Evolutionary conservation across 2,888 invertebrate species (phyloP), one percentile per base, ranked within the genome.

Genomic region (Tipula helvola): DNA sequence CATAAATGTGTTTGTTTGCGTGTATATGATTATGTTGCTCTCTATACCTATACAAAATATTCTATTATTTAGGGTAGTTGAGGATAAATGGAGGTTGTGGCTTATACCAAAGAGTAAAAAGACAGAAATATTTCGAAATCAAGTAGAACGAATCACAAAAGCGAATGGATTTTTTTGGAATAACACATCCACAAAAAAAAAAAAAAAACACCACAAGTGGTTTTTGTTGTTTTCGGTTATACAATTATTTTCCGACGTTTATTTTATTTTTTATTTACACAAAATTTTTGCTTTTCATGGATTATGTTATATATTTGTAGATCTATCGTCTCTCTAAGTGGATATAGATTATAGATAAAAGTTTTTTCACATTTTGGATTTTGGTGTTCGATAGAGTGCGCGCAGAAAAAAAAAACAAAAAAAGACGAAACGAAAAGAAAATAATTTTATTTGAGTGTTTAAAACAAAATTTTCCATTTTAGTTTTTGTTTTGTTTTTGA

Each of bases 21-120:
- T 85, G 16, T 85, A 36, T 85, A 36, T 39, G 7, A 3, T 39
- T 39, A 28, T 28, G 28, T 28, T 28, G 28, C 28, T 2, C 28
- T 2, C 28, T 28, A 39, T 4, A 36, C 18, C 10, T 84, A 36
- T 12, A 36, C 39, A 85, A 18, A 7, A 8, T 57, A 57, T 57
- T 57, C 52, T 57, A 57, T 57, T 57, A 44, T 44, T 44, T 13
- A 36, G 42, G 36, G 18, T 28, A 44, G 44, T 42, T 86, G 86
- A 44, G 44, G 44, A 28, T 28, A 36, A 47, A 44, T 47, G 90
- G 90, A 90, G 90, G 90, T 90, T 91, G 91, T 88, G 90, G 90
- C 90, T 90, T 90, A 90, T 87, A 87, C 89, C 89, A 90, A 90
- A 89, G 71, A 89, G 89, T 89, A 89, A 89, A 89, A 89, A 89